Percentiles rank a stretch among this genome's conserved stretches.
Conservation (phyloP, 2,797 vertebrate genomes). For the Hydrocynus forskahlii region DNA sequence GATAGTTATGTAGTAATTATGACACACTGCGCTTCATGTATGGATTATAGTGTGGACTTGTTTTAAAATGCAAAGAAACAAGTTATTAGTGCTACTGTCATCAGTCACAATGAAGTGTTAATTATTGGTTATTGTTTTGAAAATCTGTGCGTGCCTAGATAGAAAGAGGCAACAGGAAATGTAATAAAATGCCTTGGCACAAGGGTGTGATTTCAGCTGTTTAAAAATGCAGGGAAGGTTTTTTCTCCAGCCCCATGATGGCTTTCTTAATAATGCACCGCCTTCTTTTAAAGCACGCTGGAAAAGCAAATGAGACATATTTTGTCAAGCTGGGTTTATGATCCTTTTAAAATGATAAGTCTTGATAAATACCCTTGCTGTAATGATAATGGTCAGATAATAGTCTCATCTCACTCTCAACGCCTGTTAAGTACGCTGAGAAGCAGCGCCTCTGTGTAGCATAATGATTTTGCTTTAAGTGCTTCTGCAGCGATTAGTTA, state of each 20-base stretch:
- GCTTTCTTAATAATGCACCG: conserved; percentile 1
- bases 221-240: not conserved
- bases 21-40: too few species aligned
- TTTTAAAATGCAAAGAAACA: not conserved
- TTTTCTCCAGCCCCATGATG: not conserved
- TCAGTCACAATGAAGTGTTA: not conserved
- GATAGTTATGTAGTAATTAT: too few species aligned
- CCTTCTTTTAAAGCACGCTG: conserved; percentile 1
- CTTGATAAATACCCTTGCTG: conserved; percentile 26
- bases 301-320: conserved; percentile 22
- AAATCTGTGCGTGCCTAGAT: not conserved
- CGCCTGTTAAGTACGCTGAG: conserved; percentile 30
- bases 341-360: conserved; percentile 41
- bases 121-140: not conserved
- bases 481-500: conserved; percentile 42
- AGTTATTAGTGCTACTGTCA: too few species aligned
- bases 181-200: not conserved
- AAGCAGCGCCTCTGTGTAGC: conserved; percentile 12
- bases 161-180: not conserved
- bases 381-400: conserved; percentile 44
- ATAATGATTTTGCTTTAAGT: conserved; percentile 42
- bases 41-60: too few species aligned
- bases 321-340: conserved; percentile 36
- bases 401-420: conserved; percentile 29
- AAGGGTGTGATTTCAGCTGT: not conserved